These are phyloP conservation scores for Eucera pruinosa DNA, from an alignment of 2,888 invertebrate species.

Conservation along the genomic window DNA sequence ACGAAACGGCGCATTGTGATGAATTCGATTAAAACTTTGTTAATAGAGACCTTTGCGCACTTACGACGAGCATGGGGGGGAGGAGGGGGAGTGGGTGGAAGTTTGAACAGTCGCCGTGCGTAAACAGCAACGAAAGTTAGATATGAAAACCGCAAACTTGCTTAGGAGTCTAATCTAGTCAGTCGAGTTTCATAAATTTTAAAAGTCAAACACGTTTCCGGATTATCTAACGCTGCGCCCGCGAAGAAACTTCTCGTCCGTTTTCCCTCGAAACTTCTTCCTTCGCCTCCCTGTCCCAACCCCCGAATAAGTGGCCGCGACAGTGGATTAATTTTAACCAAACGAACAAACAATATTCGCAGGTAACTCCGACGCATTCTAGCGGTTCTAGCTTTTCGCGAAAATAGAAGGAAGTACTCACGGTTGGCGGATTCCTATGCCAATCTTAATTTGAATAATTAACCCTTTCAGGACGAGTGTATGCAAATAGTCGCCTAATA, in stretches of 20 bases:
- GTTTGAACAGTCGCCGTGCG: slow-evolving; percentile 59
- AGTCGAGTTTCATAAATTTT: slow-evolving; percentile 60
- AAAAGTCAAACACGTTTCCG: slow-evolving; percentile 60
- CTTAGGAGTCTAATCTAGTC: slow-evolving; percentile 57
- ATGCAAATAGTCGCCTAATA: no score
- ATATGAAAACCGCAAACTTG: slow-evolving; percentile 63
- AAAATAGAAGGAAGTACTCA: slow-evolving; percentile 5
- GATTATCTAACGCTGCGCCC: slow-evolving; percentile 52
- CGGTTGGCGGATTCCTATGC: not conserved
- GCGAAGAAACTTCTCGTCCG: slow-evolving; percentile 34
- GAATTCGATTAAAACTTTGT: slow-evolving; percentile 64
- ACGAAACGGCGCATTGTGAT: slow-evolving; percentile 57
- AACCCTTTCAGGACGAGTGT: no score
- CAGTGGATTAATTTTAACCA: slow-evolving; percentile 40
- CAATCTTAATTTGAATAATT: no score
- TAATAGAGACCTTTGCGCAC: slow-evolving; percentile 60
- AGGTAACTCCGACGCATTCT: not conserved
- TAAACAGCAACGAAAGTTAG: slow-evolving; percentile 62
- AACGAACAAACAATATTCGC: slow-evolving; percentile 45
- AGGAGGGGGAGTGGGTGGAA: slow-evolving; percentile 1
- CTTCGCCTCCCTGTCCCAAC: not conserved
- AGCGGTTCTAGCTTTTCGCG: not conserved
- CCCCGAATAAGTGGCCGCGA: slow-evolving; percentile 22
- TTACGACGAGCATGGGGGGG: slow-evolving; percentile 25
- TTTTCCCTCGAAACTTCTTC: slow-evolving; percentile 27